These are phyloP conservation scores for Hemistola chrysoprasaria DNA, from an alignment of 2,888 invertebrate genomes.

Conservation along the genomic window DNA sequence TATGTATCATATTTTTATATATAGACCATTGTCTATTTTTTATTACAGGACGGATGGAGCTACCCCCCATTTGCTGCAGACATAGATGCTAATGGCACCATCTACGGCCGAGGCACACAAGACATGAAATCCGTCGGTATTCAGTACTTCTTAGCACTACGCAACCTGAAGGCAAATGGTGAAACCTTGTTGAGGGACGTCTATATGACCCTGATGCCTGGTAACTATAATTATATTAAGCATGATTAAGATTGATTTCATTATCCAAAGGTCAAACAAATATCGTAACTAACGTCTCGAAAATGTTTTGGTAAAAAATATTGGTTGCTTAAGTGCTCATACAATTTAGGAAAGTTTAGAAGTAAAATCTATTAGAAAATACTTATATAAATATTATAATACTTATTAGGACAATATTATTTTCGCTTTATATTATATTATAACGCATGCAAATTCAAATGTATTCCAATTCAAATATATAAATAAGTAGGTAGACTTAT, in stretches of 20 bases:
- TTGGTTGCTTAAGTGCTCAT: no score
- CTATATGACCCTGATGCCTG: slow-evolving; percentile 85
- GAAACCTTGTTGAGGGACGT: slow-evolving; percentile 78
- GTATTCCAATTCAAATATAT: no score
- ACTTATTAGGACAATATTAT: no score
- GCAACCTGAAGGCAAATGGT: slow-evolving; percentile 73
- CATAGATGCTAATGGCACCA: slow-evolving; percentile 89
- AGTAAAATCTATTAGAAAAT: no score
- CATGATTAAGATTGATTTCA: neutral
- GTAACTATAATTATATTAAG: slow-evolving; percentile 48
- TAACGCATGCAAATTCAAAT: no score
- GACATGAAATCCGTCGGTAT: slow-evolving; percentile 90
- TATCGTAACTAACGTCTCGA: no score
- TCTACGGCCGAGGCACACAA: slow-evolving; percentile 91
- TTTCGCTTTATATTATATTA: no score
- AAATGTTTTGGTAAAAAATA: no score
- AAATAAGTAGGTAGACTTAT: no score
- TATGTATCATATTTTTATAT: slow-evolving; percentile 6
- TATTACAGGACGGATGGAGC: slow-evolving; percentile 83
- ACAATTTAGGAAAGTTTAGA: no score
- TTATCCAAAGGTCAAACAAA: no score
- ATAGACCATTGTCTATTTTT: neutral
- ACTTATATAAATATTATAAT: no score
- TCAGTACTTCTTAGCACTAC: slow-evolving; percentile 85
- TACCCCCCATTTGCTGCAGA: slow-evolving; percentile 91